Percentiles rank a stretch among this genome's conserved stretches.
Evolutionary conservation across 1,140 invertebrate species (phyloP).

Genomic region (Paralvinella palmiformis): DNA sequence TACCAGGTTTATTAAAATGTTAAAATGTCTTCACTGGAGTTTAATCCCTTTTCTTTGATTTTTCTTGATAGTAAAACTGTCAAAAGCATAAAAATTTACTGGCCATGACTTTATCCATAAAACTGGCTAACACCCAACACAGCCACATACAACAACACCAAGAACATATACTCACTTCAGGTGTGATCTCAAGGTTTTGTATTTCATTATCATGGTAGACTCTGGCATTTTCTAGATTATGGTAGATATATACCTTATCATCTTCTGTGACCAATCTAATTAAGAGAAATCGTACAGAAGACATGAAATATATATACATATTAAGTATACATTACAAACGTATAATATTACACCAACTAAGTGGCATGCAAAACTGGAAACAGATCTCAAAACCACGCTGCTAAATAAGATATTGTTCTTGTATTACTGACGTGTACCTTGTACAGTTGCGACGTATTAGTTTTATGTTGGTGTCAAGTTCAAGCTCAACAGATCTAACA

Average conservation of each 20-base stretch:
- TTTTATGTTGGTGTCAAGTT: constrained; percentile 63
- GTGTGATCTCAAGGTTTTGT: constrained; percentile 69
- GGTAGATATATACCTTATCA: constrained; percentile 64
- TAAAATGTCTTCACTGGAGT: neutral
- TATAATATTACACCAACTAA: neutral
- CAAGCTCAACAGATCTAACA: constrained; percentile 60
- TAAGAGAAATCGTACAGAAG: neutral
- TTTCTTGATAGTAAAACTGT: neutral
- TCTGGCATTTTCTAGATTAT: constrained; percentile 73
- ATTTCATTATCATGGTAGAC: constrained; percentile 75
- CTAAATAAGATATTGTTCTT: neutral
- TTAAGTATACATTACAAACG: neutral
- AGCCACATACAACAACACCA: neutral
- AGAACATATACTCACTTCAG: constrained; percentile 40
- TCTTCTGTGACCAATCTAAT: constrained; percentile 65
- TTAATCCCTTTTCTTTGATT: neutral
- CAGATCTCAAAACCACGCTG: neutral
- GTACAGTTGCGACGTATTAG: constrained; percentile 65
- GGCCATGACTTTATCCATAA: neutral
- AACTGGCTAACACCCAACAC: neutral
- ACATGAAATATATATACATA: neutral
- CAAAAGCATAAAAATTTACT: neutral
- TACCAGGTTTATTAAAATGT: neutral
- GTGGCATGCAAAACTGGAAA: neutral
- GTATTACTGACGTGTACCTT: constrained; percentile 50